Evolutionary conservation across 1,140 invertebrate genomes (phyloP), one percentile per base, ranked within the genome.

Genomic region (Cyclina sinensis): DNA sequence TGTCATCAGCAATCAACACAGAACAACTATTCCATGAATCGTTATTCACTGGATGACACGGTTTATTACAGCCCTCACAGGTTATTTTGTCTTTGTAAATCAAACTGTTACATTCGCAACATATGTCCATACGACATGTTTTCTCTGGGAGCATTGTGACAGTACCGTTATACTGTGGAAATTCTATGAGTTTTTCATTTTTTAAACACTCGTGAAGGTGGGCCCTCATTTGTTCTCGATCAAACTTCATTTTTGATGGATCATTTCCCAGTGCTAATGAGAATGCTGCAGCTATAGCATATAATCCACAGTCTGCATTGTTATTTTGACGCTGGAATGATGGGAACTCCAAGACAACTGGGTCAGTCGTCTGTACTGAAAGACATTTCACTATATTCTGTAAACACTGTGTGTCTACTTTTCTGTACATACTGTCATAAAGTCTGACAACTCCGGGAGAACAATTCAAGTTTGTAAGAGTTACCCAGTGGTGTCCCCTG

Each of bases 201-300:
- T 37, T 37, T 37, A 86, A 46, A 39, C 83, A 86, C 30, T 4
- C n/a, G 16, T 35, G 30, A 14, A 86, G 37, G 59, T 86, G 83
- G 5, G n/a, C 30, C 0, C 83, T 27, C 46, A 86, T 54, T 43
- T 57, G n/a, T 5, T 27, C 12, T 12, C 21, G 16, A 73, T 86
- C 83, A 35, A 32, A 86, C 0, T 12, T 14, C 21, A 16, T 18
- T 7, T 5, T 39, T 9, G 83, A 86, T 0, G 83, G 83, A 35
- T 86, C 68, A 12, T 59, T 74, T n/a, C 83, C 83, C 11, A 35
- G 3, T 1, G 37, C 68, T 9, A 86, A 5, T 32, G 83, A 74
- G 54, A 86, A 57, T n/a, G 83, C 83, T n/a, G 83, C 83, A 18
- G 83, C 83, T 51, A 86, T 39, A n/a, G 83, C 83, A 76, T 39